Evolutionary conservation across 2,888 invertebrate species (phyloP).

Genomic region (Polydrusus pterygomalis): DNA sequence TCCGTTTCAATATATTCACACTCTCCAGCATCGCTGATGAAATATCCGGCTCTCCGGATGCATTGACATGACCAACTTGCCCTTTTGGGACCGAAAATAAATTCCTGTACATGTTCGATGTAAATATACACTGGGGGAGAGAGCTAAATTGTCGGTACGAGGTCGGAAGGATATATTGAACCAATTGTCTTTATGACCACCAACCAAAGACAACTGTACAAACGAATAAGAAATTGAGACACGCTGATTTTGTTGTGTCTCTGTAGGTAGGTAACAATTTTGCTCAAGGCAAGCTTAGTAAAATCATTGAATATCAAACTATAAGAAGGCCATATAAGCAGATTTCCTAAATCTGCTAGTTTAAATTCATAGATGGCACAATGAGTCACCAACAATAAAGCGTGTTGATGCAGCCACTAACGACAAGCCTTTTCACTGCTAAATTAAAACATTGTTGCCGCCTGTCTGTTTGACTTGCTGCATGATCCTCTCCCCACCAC

Average conservation of each 20-base stretch:
- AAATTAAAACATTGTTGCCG: too few species aligned
- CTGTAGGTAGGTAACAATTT: too few species aligned
- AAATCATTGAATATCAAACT: too few species aligned
- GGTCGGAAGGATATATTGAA: neutral
- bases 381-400: too few species aligned
- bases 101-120: conserved; percentile 16
- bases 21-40: conserved; percentile 27
- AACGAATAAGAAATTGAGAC: neutral
- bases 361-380: too few species aligned
- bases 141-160: neutral
- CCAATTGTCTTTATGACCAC: neutral
- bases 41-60: conserved; percentile 14
- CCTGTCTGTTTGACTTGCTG: too few species aligned
- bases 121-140: conserved; percentile 1
- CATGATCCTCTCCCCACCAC: too few species aligned
- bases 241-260: neutral
- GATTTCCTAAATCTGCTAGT: too few species aligned
- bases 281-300: too few species aligned
- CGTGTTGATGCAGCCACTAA: too few species aligned
- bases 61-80: conserved; percentile 13
- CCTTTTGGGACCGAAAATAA: conserved; percentile 14
- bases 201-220: neutral
- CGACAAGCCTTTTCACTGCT: too few species aligned
- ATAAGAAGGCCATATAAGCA: too few species aligned
- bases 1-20: conserved; percentile 27